Conservation (phyloP, 2,113 vertebrate species). For the Xenopus tropicalis region UCB_Xtro_10.0 CM004444.2:173858501-173859000, state of each 20-base stretch:
- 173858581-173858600: background rate
- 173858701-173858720: too few species aligned
- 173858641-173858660: conserved; percentile 23
- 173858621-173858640: background rate
- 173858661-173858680: conserved; percentile 11
- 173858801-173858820: background rate
- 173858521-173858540: background rate
- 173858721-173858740: too few species aligned
- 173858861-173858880: conserved; percentile 16
- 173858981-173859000: too few species aligned
- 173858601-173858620: too few species aligned
- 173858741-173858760: background rate
- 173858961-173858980: too few species aligned
- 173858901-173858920: too few species aligned
- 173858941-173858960: too few species aligned
- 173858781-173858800: conserved; percentile 1
- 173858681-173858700: conserved; percentile 9
- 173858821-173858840: conserved; percentile 15
- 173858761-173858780: conserved; percentile 16
- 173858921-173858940: too few species aligned
- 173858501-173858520: background rate
- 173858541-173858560: background rate
- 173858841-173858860: conserved; percentile 43
- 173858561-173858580: background rate
- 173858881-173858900: background rate